Conservation (phyloP, 2,113 vertebrate genomes). For the Microtus montanus region DNA sequence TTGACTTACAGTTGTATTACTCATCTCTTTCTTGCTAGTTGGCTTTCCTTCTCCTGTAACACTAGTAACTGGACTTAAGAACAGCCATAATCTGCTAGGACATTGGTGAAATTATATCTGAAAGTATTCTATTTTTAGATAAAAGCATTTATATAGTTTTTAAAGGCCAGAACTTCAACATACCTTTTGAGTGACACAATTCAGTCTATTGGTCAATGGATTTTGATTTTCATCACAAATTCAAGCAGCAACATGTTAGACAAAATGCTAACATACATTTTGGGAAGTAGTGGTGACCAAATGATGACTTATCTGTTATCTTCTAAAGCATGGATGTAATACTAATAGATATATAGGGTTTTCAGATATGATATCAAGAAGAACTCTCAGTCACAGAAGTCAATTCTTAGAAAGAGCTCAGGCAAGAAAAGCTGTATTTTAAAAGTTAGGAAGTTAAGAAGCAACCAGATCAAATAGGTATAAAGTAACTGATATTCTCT, state of each 20-base stretch:
- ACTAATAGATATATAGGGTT: constrained; percentile 25
- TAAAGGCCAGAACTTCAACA: neutral
- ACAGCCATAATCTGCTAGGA: neutral
- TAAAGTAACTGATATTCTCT: constrained; percentile 52
- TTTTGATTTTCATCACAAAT: neutral
- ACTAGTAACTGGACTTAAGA: neutral
- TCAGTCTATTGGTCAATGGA: neutral
- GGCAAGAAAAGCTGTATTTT: neutral
- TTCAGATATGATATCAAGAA: neutral
- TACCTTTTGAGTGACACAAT: neutral
- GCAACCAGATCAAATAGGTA: constrained; percentile 30
- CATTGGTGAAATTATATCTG: neutral
- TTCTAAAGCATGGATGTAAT: neutral
- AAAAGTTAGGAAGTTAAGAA: constrained; percentile 36
- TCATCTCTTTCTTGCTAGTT: neutral
- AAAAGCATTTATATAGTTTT: neutral
- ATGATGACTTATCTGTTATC: neutral
- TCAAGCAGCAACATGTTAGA: neutral
- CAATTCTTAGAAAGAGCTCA: constrained; percentile 26
- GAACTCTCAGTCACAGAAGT: neutral
- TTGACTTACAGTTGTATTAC: neutral
- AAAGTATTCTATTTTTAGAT: neutral
- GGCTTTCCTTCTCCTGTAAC: neutral
- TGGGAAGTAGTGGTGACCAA: neutral
- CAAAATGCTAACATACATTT: neutral